Percentiles rank a stretch among this genome's conserved stretches.
Conservation (phyloP, 1,140 invertebrate species). For the Dinothrombium tinctorium region DNA sequence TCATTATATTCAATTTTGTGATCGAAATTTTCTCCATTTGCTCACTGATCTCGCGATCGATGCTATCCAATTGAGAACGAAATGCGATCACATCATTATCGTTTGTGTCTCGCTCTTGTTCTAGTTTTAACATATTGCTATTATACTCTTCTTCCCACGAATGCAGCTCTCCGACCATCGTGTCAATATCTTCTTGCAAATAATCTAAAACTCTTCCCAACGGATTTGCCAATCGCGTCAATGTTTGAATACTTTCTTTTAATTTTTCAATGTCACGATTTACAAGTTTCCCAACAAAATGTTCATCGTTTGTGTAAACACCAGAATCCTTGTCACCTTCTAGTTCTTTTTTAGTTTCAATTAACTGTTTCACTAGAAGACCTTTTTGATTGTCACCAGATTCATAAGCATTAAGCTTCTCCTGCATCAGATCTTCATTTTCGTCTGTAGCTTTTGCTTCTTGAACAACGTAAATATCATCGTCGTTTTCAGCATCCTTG, state of each 20-base stretch:
- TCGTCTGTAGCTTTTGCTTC: no score
- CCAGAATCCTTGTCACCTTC: no score
- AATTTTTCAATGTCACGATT: conserved; percentile 35
- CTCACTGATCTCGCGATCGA: conserved; percentile 38
- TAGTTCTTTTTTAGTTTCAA: no score
- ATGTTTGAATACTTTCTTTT: conserved; percentile 50
- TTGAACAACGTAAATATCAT: no score
- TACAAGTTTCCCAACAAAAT: no score
- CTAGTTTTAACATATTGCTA: conserved; percentile 37
- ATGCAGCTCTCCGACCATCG: conserved; percentile 69
- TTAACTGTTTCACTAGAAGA: no score
- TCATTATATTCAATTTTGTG: conserved; percentile 33
- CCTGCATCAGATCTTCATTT: no score
- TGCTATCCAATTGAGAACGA: conserved; percentile 34
- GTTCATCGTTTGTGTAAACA: no score
- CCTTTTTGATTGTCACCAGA: no score
- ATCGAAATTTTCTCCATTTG: conserved; percentile 36
- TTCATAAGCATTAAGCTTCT: no score
- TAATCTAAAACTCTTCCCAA: conserved; percentile 74
- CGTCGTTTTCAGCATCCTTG: no score
- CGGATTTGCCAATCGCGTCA: conserved; percentile 65
- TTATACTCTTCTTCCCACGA: conserved; percentile 56
- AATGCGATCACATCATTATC: conserved; percentile 40
- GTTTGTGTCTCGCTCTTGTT: conserved; percentile 39
- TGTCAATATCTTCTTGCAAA: conserved; percentile 79